phyloP scores from a whole-genome alignment of 2,888 invertebrate species.

The Cetonia aurata region DNA sequence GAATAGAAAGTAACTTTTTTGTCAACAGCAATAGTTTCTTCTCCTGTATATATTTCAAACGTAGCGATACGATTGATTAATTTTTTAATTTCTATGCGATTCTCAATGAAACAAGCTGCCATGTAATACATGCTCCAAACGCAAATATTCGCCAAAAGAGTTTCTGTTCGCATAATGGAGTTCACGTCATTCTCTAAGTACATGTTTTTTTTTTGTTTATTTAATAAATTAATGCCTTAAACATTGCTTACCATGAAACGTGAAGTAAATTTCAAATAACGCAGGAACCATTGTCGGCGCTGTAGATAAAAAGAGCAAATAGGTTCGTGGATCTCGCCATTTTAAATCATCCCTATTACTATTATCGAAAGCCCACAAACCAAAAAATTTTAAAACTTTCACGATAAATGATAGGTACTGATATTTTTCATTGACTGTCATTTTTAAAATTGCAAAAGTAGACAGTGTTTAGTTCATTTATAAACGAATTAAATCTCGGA shows the following conservation, averaged over 20 bases:
- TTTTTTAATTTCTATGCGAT: slow-evolving; percentile 47
- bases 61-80: slow-evolving; percentile 38
- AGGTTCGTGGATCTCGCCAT: slow-evolving; percentile 11
- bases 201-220: neutral
- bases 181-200: slow-evolving; percentile 38
- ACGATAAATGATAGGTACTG: slow-evolving; percentile 1
- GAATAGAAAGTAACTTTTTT: slow-evolving; percentile 52
- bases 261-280: slow-evolving; percentile 11
- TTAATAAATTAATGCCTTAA: neutral
- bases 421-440: neutral
- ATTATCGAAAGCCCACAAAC: slow-evolving; percentile 1
- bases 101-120: slow-evolving; percentile 54
- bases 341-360: neutral
- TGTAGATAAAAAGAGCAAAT: slow-evolving; percentile 7
- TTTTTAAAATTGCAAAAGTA: no score
- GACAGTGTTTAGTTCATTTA: no score
- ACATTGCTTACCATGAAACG: slow-evolving; percentile 8
- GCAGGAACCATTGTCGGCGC: neutral
- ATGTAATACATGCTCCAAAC: slow-evolving; percentile 56
- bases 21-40: slow-evolving; percentile 49
- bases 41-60: slow-evolving; percentile 44
- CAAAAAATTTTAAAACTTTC: slow-evolving; percentile 6
- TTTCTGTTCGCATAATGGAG: slow-evolving; percentile 47
- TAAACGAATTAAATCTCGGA: no score
- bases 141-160: slow-evolving; percentile 54